Evolutionary conservation across 1,140 invertebrate species (phyloP).

Genomic region (Cyphomyrmex costatus): DNA sequence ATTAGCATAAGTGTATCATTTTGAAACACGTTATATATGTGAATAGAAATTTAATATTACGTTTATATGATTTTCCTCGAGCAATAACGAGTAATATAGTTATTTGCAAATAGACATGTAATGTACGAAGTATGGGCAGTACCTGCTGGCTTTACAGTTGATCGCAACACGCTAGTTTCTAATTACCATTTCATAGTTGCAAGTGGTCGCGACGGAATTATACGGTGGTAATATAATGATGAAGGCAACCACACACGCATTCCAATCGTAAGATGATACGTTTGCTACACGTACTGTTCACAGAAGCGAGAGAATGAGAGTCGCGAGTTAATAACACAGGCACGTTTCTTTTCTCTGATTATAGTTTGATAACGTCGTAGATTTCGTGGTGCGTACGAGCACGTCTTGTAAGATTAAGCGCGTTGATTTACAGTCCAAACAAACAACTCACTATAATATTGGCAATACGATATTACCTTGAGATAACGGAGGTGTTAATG

Average conservation of each 20-base stretch:
- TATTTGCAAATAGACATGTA: conserved; percentile 11
- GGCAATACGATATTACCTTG: conserved; percentile 20
- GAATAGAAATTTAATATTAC: neutral
- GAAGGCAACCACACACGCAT: neutral
- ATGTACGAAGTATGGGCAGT: neutral
- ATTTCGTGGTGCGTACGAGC: conserved; percentile 31
- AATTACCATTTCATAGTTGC: conserved; percentile 51
- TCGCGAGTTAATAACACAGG: conserved; percentile 1
- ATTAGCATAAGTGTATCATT: neutral
- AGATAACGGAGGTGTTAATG: conserved; percentile 53
- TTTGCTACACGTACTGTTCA: conserved; percentile 18
- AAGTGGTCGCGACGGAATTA: conserved; percentile 28
- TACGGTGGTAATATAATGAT: conserved; percentile 20
- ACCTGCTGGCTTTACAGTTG: neutral
- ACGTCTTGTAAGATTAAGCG: conserved; percentile 31
- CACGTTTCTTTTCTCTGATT: conserved; percentile 49
- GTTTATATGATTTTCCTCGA: neutral
- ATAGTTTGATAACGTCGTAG: conserved; percentile 41
- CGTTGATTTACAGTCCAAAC: conserved; percentile 46
- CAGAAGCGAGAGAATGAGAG: conserved; percentile 23
- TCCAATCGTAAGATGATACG: conserved; percentile 55
- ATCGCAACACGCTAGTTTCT: conserved; percentile 33
- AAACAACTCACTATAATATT: conserved; percentile 36
- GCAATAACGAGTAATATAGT: neutral
- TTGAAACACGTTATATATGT: neutral